phyloP scores from a whole-genome alignment of 1,140 invertebrate species.

The Apis florea region DNA sequence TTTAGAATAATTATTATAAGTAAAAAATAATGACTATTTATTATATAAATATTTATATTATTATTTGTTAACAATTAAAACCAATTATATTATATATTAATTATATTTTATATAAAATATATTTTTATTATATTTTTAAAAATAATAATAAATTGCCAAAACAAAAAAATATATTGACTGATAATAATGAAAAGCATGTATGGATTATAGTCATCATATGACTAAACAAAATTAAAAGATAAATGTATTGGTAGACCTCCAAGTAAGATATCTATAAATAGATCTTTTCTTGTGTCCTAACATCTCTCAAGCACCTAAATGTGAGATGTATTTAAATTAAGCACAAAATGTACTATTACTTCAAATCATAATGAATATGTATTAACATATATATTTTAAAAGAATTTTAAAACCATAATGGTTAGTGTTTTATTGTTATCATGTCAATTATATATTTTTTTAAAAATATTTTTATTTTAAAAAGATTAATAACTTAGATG shows the following conservation, averaged over 20 bases:
- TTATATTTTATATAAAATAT: not conserved
- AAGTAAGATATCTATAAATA: conserved; percentile 77
- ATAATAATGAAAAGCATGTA: not conserved
- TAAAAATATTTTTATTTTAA: not conserved
- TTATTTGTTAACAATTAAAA: conserved; percentile 6
- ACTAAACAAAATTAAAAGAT: conserved; percentile 63
- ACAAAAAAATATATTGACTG: not conserved
- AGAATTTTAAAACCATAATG: conserved; percentile 12
- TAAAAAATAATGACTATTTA: not conserved
- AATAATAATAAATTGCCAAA: not conserved
- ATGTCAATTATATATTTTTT: not conserved
- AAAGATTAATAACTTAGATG: not conserved
- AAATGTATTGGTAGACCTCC: conserved; percentile 75
- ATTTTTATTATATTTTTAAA: not conserved
- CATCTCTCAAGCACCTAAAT: conserved; percentile 71
- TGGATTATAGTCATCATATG: conserved; percentile 56
- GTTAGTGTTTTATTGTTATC: not conserved
- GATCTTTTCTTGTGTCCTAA: conserved; percentile 73
- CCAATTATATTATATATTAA: not conserved
- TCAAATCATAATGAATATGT: not conserved
- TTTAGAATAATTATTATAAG: not conserved
- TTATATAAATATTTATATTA: conserved; percentile 12
- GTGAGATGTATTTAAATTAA: conserved; percentile 53
- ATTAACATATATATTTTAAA: not conserved
- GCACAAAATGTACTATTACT: conserved; percentile 17